Base-by-base conservation (phyloP, 2,797 vertebrate species). In the Mionectes olivaceus region DNA sequence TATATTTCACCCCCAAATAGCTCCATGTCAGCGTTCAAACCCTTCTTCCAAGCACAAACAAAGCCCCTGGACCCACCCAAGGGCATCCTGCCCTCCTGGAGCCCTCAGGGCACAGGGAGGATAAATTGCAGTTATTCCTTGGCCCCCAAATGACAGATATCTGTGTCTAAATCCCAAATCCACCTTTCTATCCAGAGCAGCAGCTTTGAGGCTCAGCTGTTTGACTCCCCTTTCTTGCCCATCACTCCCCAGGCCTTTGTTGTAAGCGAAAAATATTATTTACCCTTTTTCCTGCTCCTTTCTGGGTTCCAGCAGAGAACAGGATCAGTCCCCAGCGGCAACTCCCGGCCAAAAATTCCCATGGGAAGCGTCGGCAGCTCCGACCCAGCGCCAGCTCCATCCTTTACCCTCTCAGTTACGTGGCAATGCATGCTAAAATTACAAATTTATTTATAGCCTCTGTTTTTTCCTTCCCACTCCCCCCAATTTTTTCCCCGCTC, bases 401-500 rank as follows among this genome's bases (percentile, higher is more conserved):
- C 41, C 94, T 95, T 89, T 91, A 50, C 93, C 76, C 71, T 97
- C 96, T 96, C 97, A 86, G 96, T 97, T 95, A 96, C 96, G 83
- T 47, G 86, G 82, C 95, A 97, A 97, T 90, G 85, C 95, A 87
- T 94, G 89, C 96, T 97, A 96, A 96, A 97, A 95, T 95, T 90
- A 97, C 97, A 94, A 86, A 95, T 97, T 91, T 97, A 96, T 97
- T 97, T 97, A 97, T 96, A 96, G 91, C 56, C 32, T 64, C 43
- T 68, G 55, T 91, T 95, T 93, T 90, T 41, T 37, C 41, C 69
- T 6, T 5, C 11, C 27, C 7, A 65, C 89, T 74, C 76, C 22
- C 30, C 64, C 75, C 75, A 49, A 73, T 94, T 96, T 97, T 92
- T 94, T 94, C 95, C 37, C 89, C 89, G 96, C 95, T 97, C 94